Evolutionary conservation across 2,888 invertebrate species (phyloP), one percentile per base, ranked within the genome.

Genomic region (Agrotis clavis): DNA sequence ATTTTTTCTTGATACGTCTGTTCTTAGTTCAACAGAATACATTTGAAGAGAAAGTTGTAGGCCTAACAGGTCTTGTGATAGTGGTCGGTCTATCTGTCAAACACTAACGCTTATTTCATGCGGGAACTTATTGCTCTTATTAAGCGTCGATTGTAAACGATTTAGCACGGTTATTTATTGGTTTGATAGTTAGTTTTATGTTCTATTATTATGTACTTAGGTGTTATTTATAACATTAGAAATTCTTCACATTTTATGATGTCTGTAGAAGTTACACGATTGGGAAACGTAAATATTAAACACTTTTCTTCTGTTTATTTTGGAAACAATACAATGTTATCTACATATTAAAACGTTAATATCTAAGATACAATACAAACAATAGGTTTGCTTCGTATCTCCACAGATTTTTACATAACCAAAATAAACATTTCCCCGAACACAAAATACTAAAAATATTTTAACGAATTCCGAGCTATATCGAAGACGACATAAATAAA

Each of bases 71-170:
- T 87, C 92, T 75, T 16, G n/a, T 66, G 76, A 80, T 47, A 77
- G 62, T 90, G 90, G 94, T 64, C 76, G 72, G 48, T 71, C 85
- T 87, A 88, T 88, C 87, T 91, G 92, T 93, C 92, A 92, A 89
- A 91, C 86, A 90, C 90, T 93, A 93, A 94, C 92, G 90, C 87
- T 88, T 90, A 90, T 92, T 93, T 93, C 93, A 93, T 93, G 90
- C 90, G 90, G 88, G 90, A 91, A 90, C 89, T 93, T 94, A 93
- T 94, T 92, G 90, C 88, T 88, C 89, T 92, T 92, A 93, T 94
- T 93, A 92, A 89, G 86, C 87, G 85, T 86, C 91, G 90, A 91
- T 90, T 92, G 91, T 91, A 82, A 88, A 87, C 89, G 85, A 88
- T 90, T 90, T 86, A 83, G 87, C 88, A 87, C 84, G 84, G 85